Evolutionary conservation across 2,888 invertebrate species (phyloP), one percentile per base, ranked within the genome.

Genomic region (Bibio marci): DNA sequence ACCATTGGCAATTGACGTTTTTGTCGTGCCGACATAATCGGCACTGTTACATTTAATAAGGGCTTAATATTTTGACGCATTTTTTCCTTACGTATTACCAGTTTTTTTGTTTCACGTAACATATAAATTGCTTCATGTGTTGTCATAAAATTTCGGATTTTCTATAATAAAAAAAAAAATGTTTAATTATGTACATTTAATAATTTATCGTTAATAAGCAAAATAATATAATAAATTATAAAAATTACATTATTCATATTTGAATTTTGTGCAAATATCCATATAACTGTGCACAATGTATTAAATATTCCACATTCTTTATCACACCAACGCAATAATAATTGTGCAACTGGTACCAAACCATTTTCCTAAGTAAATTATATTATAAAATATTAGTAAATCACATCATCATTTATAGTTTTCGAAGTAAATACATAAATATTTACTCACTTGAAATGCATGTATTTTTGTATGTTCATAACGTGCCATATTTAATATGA

Each of bases 401-500:
- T n/a, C n/a, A n/a, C n/a, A n/a, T n/a, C n/a, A n/a, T n/a, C n/a
- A 18, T 35, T 35, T n/a, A 25, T 25, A 4, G 4, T 13, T 35
- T 35, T 25, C 4, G 12, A 25, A 35, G 11, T 34, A 13, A 30
- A 30, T 26, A n/a, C 5, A 11, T 35, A 15, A 11, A 14, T 26
- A 25, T 14, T 11, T 32, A 41, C 56, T 62, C 52, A 71, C 71
- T 55, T 66, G 64, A 55, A 76, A 76, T 40, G 73, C 70, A 47
- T 69, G 68, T 1, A 66, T 64, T 10, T 67, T 71, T 0, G 76
- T 76, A 36, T 64, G 58, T 37, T 63, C 63, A 48, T 73, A 76
- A 41, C 79, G 71, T 11, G 72, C 67, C 44, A 81, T 58, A 51
- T 79, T 80, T 32, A 80, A 69, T 26, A 81, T 65, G 32, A 80